Evolutionary conservation across 1,140 invertebrate species (phyloP), one percentile per base, ranked within the genome.

Genomic region (Eupristina koningsbergeri): DNA sequence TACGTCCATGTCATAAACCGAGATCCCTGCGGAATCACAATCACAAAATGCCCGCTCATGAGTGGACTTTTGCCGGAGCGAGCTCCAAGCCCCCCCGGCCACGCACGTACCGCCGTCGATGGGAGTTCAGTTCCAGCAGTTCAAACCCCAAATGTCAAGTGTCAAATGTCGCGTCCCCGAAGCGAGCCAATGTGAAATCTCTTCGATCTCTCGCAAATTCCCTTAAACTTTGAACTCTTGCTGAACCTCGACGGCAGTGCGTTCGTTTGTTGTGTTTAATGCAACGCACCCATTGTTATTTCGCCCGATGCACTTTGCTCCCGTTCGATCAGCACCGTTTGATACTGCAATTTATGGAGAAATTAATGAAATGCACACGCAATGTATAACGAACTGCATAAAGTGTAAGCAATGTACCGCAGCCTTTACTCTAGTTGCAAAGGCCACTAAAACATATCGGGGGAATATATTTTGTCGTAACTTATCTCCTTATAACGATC

Each of bases 1-100:
- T 84, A 94, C 93, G 53, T 88, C 79, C 91, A 93, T 94, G 45
- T 92, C 89, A 15, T 90, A 75, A 82, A 92, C 88, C 36, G 92
- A 63, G 81, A 84, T 86, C 87, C 53, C 80, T 86, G 77, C 22
- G 34, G 77, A 75, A 80, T 73, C 17, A 73, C 71, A 45, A 81
- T 74, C 22, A 19, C 0, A 5, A 83, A 34, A n/a, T n/a, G n/a
- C n/a, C n/a, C n/a, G n/a, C n/a, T 45, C 39, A 26, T 39, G 53
- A n/a, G 67, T 45, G 64, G 15, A 69, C 7, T 58, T 58, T 58
- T 22, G n/a, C n/a, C n/a, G n/a, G n/a, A n/a, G n/a, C n/a, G n/a
- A n/a, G n/a, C n/a, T n/a, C n/a, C n/a, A n/a, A n/a, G n/a, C n/a
- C n/a, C n/a, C n/a, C n/a, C n/a, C n/a, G n/a, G 19, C 22, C 47